Base-by-base conservation (phyloP, 2,888 invertebrate genomes). In the Orthosia cruda region DNA sequence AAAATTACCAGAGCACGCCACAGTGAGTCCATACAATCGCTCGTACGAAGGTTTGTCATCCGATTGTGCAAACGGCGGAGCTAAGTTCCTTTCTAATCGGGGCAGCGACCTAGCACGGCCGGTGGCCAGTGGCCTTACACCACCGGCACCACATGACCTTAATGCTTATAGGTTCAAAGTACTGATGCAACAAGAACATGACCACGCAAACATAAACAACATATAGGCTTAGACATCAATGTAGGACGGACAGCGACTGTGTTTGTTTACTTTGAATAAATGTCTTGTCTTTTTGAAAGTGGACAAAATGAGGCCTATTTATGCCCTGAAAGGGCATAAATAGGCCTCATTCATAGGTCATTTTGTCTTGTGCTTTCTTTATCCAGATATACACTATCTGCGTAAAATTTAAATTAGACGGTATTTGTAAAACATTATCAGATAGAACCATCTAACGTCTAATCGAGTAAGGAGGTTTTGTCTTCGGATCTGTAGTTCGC, bases 31-130 rank as follows among this genome's bases (percentile, higher is more conserved):
- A 68, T 50, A 71, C 55, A 76, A 50, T 47, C 20, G 54, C 40
- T 50, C 4, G 52, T 32, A 69, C 45, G 55, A 80, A 80, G 77
- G 68, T 84, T 80, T 74, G 84, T 76, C 70, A 77, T 74, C 64
- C 20, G 40, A 74, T 85, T 84, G 84, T 66, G 86, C 67, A 85
- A 85, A 62, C 66, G 11, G 50, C 66, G 11, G 50, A 54, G 62
- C 71, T 71, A 32, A 67, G 72, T 83, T 85, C 87, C 89, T 76
- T 88, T 89, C 88, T 85, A 84, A 77, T 65, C 50, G 83, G 76
- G 61, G 70, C 63, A 72, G 50, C 71, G 77, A 83, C 69, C 75
- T 65, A 65, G 62, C 59, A 47, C 68, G 73, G 71, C 74, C 57
- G 40, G 52, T 62, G 55, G 40, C 49, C 71, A 50, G n/a, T 69